Evolutionary conservation across 2,888 invertebrate species (phyloP).

Genomic region (Epinotia brunnichana): DNA sequence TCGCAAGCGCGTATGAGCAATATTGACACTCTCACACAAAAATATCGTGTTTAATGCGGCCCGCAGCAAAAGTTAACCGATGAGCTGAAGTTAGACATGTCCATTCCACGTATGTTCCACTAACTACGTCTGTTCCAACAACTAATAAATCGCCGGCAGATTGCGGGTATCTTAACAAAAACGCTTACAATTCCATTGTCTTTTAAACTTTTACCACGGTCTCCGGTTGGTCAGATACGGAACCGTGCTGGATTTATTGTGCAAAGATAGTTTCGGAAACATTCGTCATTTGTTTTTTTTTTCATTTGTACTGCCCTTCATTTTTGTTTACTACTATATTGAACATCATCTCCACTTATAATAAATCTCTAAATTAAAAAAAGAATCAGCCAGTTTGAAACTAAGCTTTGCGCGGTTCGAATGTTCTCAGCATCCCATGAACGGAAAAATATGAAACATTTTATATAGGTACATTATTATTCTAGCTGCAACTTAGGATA

Average conservation of each 20-base stretch:
- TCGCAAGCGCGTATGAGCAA: no score
- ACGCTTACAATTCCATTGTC: slow-evolving; percentile 54
- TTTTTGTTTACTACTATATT: neutral
- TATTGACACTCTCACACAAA: neutral
- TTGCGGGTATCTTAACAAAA: slow-evolving; percentile 53
- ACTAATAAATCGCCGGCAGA: slow-evolving; percentile 58
- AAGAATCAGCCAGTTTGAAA: no score
- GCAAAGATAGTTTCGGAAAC: slow-evolving; percentile 39
- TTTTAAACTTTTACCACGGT: slow-evolving; percentile 52
- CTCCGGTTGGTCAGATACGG: slow-evolving; percentile 43
- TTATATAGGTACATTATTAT: no score
- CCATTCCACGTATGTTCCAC: slow-evolving; percentile 39
- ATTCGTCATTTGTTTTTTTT: slow-evolving; percentile 26
- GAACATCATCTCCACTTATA: no score
- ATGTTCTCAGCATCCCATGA: no score
- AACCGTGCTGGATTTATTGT: slow-evolving; percentile 36
- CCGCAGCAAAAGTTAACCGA: slow-evolving; percentile 21
- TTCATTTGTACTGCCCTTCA: neutral
- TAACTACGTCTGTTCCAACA: slow-evolving; percentile 54
- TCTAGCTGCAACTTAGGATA: no score
- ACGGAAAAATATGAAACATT: no score
- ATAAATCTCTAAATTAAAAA: no score
- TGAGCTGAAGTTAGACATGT: slow-evolving; percentile 32
- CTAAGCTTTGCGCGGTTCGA: no score
- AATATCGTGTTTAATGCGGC: neutral